A percentile compares a stretch with the other conserved stretches of the same genome.
Conservation (phyloP, 1,140 invertebrate species). For the Apis laboriosa region DNA sequence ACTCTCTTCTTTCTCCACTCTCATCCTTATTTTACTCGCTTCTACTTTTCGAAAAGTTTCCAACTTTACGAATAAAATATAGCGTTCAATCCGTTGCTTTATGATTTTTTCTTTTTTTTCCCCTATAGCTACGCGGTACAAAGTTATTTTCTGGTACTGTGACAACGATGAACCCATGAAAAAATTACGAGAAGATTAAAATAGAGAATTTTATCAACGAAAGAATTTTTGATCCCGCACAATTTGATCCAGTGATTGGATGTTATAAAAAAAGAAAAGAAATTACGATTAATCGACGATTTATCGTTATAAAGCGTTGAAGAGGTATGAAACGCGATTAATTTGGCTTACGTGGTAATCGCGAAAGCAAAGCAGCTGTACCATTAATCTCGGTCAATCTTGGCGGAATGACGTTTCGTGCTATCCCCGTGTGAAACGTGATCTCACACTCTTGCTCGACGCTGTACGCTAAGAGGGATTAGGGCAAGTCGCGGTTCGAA, state of each 20-base stretch:
- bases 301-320: not conserved
- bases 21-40: too few relatives aligned
- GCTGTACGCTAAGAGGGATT: constrained; percentile 19
- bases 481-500: constrained; percentile 1
- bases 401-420: constrained; percentile 7
- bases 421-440: not conserved
- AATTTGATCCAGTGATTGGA: not conserved
- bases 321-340: not conserved
- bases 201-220: not conserved
- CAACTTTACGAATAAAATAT: not conserved
- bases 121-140: too few relatives aligned
- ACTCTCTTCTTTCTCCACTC: not conserved
- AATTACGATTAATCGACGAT: not conserved
- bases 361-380: not conserved
- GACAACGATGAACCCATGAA: not conserved
- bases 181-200: not conserved
- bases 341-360: not conserved
- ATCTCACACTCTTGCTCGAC: constrained; percentile 15
- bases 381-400: constrained; percentile 26
- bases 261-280: not conserved
- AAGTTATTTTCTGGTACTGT: not conserved
- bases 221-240: not conserved
- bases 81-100: not conserved
- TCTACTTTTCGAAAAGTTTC: not conserved
- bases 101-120: not conserved